These are phyloP conservation scores for Solen grandis DNA, from an alignment of 1,140 invertebrate species.

Conservation along the genomic window DNA sequence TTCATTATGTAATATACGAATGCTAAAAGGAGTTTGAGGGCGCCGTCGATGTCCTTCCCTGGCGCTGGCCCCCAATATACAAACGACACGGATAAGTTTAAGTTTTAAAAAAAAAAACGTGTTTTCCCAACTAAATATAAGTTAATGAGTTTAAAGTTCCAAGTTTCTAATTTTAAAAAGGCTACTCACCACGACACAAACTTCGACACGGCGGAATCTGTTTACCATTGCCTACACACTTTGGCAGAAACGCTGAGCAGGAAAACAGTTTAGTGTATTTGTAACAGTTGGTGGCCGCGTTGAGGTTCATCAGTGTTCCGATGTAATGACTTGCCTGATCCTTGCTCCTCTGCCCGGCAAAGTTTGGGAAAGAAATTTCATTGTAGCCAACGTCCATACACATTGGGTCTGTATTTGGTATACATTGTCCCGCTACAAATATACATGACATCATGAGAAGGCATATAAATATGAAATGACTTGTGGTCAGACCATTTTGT, in stretches of 20 bases:
- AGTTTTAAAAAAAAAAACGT: no score
- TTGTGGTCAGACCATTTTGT: no score
- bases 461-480: not conserved
- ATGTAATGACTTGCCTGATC: conserved; percentile 50
- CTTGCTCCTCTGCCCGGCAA: conserved; percentile 55
- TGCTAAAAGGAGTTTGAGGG: no score
- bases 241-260: conserved; percentile 69
- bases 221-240: conserved; percentile 64
- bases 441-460: not conserved
- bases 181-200: conserved; percentile 74
- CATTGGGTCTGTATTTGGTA: conserved; percentile 37
- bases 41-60: no score
- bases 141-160: not conserved
- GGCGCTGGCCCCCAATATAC: no score
- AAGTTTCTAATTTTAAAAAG: not conserved
- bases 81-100: no score
- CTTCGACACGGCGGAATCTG: conserved; percentile 74
- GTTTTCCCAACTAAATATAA: no score
- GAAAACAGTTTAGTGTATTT: conserved; percentile 66
- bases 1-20: no score
- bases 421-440: conserved; percentile 65
- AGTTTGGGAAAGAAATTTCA: conserved; percentile 70
- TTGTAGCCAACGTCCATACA: conserved; percentile 65
- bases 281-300: conserved; percentile 69
- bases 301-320: conserved; percentile 55